Evolutionary conservation across 2,797 vertebrate species (phyloP), one percentile per base, ranked within the genome.

Genomic region (Protosalanx chinensis): DNA sequence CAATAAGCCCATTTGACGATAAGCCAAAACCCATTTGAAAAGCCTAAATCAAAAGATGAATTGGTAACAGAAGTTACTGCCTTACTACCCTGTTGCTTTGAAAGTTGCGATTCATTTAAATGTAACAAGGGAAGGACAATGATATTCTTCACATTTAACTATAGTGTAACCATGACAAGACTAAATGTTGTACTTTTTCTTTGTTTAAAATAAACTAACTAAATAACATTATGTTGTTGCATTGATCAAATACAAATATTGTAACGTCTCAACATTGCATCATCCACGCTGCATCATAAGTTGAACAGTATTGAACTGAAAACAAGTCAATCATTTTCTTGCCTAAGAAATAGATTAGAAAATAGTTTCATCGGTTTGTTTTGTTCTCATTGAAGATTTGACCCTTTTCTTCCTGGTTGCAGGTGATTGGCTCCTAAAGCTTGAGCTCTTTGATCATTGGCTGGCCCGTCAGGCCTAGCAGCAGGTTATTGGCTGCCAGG

Each of bases 401-500:
- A 13, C 41, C 41, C 41, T 60, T 60, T 56, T 16, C 30, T 53
- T 41, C 49, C 27, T 29, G 29, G 27, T 53, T n/a, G 53, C 37
- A 16, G 41, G 20, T 58, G 60, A 59, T 64, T 70, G 4, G 41
- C n/a, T 8, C n/a, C 87, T 80, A 94, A 67, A 93, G 84, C 23
- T 86, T 84, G 56, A 94, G 90, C 77, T 90, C 91, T 78, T 92
- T 93, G 67, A 91, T 89, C 92, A 95, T 93, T 10, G 90, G 80
- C 70, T 94, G 73, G 2, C 91, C 92, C 30, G 74, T 81, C 72
- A 95, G 90, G 60, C 93, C 94, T 0, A 91, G 90, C 10, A 95
- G 88, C 70, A 95, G 91, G 82, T 95, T 95, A 73, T 92, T 94
- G 33, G 89, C 93, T 12, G 94, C 92, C 72, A 95, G 79, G 8